phyloP scores from a whole-genome alignment of 2,113 vertebrate species.

The Gadus macrocephalus region DNA sequence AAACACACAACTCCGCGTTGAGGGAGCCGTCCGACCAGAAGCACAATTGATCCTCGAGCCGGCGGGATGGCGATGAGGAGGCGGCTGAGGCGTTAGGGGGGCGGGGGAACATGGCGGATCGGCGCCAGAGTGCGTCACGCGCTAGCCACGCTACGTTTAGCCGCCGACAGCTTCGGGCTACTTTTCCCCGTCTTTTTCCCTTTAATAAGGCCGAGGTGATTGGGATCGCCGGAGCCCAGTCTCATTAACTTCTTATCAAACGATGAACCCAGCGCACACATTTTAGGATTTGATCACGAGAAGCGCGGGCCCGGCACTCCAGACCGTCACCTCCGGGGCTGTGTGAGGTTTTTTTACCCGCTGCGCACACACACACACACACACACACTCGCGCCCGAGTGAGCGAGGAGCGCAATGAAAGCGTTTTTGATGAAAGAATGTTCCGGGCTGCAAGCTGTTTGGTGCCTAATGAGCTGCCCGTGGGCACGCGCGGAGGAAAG shows the following conservation, averaged over 20 bases:
- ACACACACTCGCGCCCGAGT: background rate
- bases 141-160: constrained; percentile 21
- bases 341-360: background rate
- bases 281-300: background rate
- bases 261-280: constrained; percentile 7
- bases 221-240: background rate
- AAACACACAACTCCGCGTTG: constrained; percentile 20
- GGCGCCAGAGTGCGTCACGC: constrained; percentile 27
- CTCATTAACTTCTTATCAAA: constrained; percentile 21
- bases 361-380: background rate
- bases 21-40: constrained; percentile 40
- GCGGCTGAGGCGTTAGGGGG: background rate
- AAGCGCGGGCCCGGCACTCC: background rate
- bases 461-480: background rate
- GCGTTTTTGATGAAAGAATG: background rate
- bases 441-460: background rate
- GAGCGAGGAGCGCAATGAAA: too few species aligned
- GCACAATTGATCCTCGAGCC: constrained; percentile 29
- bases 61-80: constrained; percentile 32
- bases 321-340: constrained; percentile 1
- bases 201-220: background rate
- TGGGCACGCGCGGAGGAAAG: background rate
- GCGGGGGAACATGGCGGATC: constrained; percentile 19
- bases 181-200: constrained; percentile 11
- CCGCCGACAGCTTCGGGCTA: background rate